Conservation (phyloP, 2,113 vertebrate genomes). For the Lamprotornis superbus region DNA sequence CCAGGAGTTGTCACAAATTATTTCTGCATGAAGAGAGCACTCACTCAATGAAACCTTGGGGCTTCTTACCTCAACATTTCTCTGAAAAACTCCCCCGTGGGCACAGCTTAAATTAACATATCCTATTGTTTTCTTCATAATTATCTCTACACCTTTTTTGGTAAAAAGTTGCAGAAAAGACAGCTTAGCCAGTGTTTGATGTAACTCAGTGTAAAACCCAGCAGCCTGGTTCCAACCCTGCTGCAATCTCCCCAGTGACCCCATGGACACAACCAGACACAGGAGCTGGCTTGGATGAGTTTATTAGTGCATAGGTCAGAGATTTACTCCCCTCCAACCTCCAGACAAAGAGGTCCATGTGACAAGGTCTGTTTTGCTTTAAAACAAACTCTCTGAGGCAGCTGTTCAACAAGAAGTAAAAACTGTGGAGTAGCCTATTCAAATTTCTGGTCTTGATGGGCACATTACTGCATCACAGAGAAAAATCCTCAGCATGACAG, state of each 20-base stretch:
- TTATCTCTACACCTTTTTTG: not conserved
- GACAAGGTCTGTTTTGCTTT: not conserved
- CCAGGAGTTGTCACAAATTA: not conserved
- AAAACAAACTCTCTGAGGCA: slow-evolving; percentile 16
- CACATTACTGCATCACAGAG: not conserved
- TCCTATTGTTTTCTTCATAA: not conserved
- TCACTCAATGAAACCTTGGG: not conserved
- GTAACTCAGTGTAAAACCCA: rapidly evolving
- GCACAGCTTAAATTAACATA: not conserved
- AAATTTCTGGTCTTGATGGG: not conserved
- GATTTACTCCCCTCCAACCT: not conserved
- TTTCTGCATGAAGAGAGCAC: not conserved
- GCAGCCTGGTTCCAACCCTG: not conserved
- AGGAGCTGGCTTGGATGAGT: slow-evolving; percentile 17
- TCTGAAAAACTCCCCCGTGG: too few species aligned
- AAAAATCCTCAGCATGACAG: not conserved
- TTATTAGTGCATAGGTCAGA: slow-evolving; percentile 66
- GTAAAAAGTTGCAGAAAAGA: not conserved
- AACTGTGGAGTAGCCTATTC: not conserved
- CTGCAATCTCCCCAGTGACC: not conserved
- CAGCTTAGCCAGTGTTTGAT: not conserved
- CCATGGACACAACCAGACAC: not conserved
- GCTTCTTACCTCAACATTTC: not conserved
- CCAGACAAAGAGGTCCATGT: not conserved
- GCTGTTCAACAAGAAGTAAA: not conserved